Base-by-base conservation (phyloP, 2,888 invertebrate genomes). In the Taphrorychus bicolor region DNA sequence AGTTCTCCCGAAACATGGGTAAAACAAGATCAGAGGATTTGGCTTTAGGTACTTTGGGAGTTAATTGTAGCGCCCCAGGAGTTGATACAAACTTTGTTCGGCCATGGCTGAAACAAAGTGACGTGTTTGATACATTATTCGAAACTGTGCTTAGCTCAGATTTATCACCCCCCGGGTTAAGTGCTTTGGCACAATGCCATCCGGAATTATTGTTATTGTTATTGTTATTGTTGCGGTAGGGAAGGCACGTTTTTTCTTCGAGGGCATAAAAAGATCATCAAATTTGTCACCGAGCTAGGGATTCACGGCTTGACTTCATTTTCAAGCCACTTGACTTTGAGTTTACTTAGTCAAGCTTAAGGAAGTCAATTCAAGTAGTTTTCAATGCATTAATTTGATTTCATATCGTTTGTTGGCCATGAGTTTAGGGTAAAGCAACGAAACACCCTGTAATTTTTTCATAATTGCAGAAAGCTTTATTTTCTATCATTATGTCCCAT, bases 41-140 rank as follows among this genome's bases (percentile, higher is more conserved):
- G 53, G 67, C 67, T 67, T 62, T 68, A 51, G 66, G 68, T 68
- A 63, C 59, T 68, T 68, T 59, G 51, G 51, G 59, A 63, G 63
- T 68, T 63, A 68, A 68, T 68, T 68, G 68, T 68, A 59, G 17
- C 62, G 67, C 67, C 67, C 18, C 41, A 49, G 62, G 67, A 58
- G 56, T 21, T 62, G 67, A 21, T 67, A 59, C 40, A 67, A 67
- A 67, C 62, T 67, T 67, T 67, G 62, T 62, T 62, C 52, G 48
- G 52, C 48, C 61, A 59, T 49, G 60, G 66, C 57, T 40, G 52
- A 58, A 45, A 61, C 67, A 62, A 67, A 67, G 45, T 67, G 57
- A 61, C 60, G 66, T 56, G 49, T 57, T 61, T 66, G 60, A 66
- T 60, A 64, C 63, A 64, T 60, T 66, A 60, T 45, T 45, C 48